Evolutionary conservation across 2,113 vertebrate species (phyloP), one percentile per base, ranked within the genome.

Genomic region (Morone chrysops): DNA sequence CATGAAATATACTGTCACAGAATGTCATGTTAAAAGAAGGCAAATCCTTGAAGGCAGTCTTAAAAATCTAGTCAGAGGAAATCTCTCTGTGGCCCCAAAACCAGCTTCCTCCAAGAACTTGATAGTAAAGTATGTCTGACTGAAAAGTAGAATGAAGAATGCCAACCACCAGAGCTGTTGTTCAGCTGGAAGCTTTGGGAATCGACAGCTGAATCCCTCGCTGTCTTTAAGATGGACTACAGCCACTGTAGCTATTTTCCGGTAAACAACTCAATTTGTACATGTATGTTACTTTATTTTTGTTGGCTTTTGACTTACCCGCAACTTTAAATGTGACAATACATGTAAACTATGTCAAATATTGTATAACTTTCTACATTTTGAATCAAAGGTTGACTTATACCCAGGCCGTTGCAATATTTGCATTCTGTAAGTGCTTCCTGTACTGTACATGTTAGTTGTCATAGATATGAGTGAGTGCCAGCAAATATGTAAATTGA

Each of bases 1-100:
- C 60, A 75, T 80, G 68, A 89, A 88, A 86, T 70, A 61, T 54
- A 77, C 74, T 87, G 69, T 89, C 81, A 88, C 75, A 75, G 62
- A 70, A 71, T 8, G 31, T 89, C 81, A 88, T 71, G 69, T 87
- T 65, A 56, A 70, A 71, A 75, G 61, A 75, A 25, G 65, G 51
- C 74, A 92, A 86, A 86, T 77, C 68, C 74, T 86, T 78, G 56
- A 71, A 81, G 66, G 63, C 72, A 65, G 75, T 68, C 71, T 84
- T 56, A 84, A 83, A 89, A 90, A 89, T 85, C 66, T 70, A 87
- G 81, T 83, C 62, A 77, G 51, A 87, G 84, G 56, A 89, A 87
- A 87, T 84, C 68, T 87, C 71, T 66, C 59, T 48, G 74, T 82
- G 77, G 62, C 59, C 82, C 67, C 41, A 70, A 83, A 85, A 83